Conservation (phyloP, 2,797 vertebrate species). For the Smutsia temminckii region DNA sequence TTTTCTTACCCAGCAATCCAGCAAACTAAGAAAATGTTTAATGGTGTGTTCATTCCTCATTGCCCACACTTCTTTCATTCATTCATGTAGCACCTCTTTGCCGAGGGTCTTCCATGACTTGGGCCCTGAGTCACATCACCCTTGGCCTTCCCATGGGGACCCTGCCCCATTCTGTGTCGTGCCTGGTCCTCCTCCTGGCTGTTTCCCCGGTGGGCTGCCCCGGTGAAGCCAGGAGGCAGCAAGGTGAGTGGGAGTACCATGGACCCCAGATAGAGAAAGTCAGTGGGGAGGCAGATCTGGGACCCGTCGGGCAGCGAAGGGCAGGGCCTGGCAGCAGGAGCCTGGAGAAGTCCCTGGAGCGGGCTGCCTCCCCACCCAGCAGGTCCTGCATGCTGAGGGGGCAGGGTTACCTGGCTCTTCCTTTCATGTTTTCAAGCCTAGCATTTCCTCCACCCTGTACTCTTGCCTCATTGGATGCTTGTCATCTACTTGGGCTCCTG, state of each 20-base stretch:
- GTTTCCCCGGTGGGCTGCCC: background rate
- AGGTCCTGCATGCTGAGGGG: background rate
- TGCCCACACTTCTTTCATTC: background rate
- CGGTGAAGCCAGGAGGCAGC: background rate
- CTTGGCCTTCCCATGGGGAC: accelerated
- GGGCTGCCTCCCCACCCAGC: background rate
- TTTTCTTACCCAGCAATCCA: background rate
- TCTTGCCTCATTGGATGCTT: background rate
- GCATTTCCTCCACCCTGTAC: accelerated
- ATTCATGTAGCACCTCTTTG: background rate
- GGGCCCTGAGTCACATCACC: accelerated
- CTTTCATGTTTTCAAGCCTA: accelerated
- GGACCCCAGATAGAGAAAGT: background rate
- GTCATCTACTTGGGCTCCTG: background rate
- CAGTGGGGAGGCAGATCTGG: too few species aligned
- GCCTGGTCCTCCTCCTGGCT: background rate
- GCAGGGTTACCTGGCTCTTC: background rate
- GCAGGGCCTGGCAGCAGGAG: background rate
- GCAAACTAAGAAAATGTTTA: background rate
- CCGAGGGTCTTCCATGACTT: background rate
- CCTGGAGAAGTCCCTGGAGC: accelerated
- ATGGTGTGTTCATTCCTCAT: background rate
- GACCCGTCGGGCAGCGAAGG: background rate
- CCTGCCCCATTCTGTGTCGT: too few species aligned
- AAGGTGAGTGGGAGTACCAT: background rate